Conservation (phyloP, 1,140 invertebrate genomes). For the Carcinoscorpius rotundicauda region DNA sequence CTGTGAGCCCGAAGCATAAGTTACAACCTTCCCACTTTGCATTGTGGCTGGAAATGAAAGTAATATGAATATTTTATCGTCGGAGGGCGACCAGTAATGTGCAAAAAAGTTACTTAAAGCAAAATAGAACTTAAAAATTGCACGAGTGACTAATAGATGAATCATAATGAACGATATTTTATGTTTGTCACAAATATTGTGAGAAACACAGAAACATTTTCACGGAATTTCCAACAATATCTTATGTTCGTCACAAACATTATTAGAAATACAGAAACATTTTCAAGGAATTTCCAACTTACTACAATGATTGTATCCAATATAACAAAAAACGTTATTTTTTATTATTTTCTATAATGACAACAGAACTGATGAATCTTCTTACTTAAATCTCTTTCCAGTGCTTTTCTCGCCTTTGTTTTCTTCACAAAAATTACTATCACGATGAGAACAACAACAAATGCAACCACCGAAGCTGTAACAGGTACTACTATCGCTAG, state of each 20-base stretch:
- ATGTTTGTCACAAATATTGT: no score
- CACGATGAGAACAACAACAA: constrained; percentile 17
- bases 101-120: neutral
- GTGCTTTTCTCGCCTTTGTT: constrained; percentile 11
- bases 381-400: constrained; percentile 15
- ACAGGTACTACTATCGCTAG: constrained; percentile 19
- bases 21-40: constrained; percentile 14
- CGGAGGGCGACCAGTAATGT: neutral
- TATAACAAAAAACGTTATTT: neutral
- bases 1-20: constrained; percentile 13
- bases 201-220: no score
- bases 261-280: no score
- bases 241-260: no score
- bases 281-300: no score
- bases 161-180: no score
- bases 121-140: no score
- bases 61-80: neutral
- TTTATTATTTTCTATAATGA: neutral
- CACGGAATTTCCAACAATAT: no score
- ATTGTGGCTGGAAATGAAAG: constrained; percentile 7
- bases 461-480: constrained; percentile 15
- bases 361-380: neutral
- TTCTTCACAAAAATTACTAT: constrained; percentile 16
- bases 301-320: no score
- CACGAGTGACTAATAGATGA: no score